phyloP scores from a whole-genome alignment of 2,113 vertebrate species.

The Echinops telfairi region DNA sequence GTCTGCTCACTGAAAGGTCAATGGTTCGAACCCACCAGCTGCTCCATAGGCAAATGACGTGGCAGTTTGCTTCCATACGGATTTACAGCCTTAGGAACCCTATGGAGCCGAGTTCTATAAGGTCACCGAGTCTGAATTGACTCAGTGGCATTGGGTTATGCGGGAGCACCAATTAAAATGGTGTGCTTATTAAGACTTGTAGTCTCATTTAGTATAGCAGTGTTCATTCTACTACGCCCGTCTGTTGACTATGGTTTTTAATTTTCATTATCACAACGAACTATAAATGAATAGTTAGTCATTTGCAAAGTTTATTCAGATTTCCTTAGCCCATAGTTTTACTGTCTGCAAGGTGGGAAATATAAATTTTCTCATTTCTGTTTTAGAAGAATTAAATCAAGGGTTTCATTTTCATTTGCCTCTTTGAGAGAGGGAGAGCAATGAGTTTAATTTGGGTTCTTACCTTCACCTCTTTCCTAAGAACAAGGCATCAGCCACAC shows the following conservation, averaged over 20 bases:
- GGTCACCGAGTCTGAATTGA: not conserved
- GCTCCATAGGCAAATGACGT: not conserved
- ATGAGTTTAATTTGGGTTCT: not conserved
- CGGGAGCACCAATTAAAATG: not conserved
- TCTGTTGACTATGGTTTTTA: not conserved
- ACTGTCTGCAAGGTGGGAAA: no score
- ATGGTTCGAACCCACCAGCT: not conserved
- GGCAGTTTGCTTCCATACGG: not conserved
- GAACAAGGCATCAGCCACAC: not conserved
- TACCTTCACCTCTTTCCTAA: not conserved
- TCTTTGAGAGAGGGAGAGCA: constrained; percentile 5
- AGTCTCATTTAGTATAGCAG: not conserved
- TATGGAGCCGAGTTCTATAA: not conserved
- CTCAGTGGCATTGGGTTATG: not conserved
- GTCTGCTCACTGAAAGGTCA: not conserved
- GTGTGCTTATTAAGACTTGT: not conserved
- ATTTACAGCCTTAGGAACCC: not conserved
- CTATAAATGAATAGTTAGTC: not conserved
- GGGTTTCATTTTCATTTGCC: constrained; percentile 21
- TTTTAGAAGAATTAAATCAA: constrained; percentile 44
- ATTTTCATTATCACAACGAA: not conserved
- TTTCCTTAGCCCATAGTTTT: constrained; percentile 13
- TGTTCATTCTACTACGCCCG: not conserved
- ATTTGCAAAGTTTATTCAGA: constrained; percentile 15
- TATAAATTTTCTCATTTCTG: constrained; percentile 12